Conservation (phyloP, 2,888 invertebrate species). For the Papilio protenor region DNA sequence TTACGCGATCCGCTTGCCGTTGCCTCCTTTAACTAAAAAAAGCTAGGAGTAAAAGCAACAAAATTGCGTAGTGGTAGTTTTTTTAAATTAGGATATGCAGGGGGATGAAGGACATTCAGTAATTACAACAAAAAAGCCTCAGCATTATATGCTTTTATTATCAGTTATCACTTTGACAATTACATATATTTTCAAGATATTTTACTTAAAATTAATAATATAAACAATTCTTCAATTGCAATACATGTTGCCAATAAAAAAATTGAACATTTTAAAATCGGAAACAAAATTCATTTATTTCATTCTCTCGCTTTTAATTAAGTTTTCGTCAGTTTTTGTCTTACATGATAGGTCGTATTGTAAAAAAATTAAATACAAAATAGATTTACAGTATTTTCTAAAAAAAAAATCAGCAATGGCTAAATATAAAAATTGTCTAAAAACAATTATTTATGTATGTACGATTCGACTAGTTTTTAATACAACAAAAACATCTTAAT, state of each 20-base stretch:
- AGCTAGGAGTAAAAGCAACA: neutral
- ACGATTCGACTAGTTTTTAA: slow-evolving; percentile 73
- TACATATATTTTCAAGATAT: neutral
- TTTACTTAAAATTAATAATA: neutral
- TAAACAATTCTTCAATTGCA: neutral
- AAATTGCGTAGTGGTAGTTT: too few relatives aligned
- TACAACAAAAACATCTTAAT: slow-evolving; percentile 59
- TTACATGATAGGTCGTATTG: neutral
- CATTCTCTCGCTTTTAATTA: neutral
- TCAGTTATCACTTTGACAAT: slow-evolving; percentile 28
- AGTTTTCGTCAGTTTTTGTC: neutral
- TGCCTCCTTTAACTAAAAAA: too few relatives aligned
- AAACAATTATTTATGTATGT: slow-evolving; percentile 54
- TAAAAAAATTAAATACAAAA: slow-evolving; percentile 44
- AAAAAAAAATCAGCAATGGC: slow-evolving; percentile 22
- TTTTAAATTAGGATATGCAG: neutral
- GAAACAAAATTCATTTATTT: neutral
- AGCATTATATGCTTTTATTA: slow-evolving; percentile 43
- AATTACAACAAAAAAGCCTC: neutral
- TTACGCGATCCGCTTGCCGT: too few relatives aligned
- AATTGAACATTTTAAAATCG: neutral
- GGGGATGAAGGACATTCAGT: neutral
- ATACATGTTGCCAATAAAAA: neutral
- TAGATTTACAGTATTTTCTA: slow-evolving; percentile 51
- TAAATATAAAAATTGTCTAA: slow-evolving; percentile 36